These are phyloP conservation scores for Pipistrellus pygmaeus DNA, from an alignment of 2,797 vertebrate species.

Conservation along the genomic window DNA sequence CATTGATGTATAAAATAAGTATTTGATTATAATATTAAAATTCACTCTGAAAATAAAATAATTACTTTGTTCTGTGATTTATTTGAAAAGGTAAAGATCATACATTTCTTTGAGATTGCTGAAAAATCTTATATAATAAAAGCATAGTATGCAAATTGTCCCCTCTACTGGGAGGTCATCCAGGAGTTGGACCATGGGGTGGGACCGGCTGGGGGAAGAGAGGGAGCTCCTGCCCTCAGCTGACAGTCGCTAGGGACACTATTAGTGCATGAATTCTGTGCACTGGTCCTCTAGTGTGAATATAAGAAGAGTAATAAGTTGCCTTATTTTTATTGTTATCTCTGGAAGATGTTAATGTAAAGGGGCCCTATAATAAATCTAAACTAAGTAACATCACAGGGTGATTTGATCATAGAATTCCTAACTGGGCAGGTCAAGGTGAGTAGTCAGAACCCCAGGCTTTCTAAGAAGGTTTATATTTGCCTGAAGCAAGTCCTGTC, in stretches of 20 bases:
- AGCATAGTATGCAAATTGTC: no score
- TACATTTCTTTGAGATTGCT: not conserved
- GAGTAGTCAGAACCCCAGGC: not conserved
- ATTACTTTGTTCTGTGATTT: not conserved
- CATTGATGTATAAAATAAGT: not conserved
- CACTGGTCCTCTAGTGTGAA: not conserved
- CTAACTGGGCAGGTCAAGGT: not conserved
- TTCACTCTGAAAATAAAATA: conserved; percentile 17
- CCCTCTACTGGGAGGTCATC: no score
- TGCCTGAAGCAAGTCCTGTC: not conserved
- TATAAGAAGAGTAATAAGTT: not conserved
- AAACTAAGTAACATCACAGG: not conserved
- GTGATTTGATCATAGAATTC: not conserved
- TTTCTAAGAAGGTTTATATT: not conserved
- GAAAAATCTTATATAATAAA: not conserved
- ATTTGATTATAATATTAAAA: conserved; percentile 21
- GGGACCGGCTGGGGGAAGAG: fast-evolving
- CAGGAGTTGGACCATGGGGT: no score
- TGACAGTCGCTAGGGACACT: no score
- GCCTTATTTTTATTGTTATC: not conserved
- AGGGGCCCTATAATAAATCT: not conserved
- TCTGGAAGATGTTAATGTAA: not conserved
- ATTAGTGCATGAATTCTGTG: no score
- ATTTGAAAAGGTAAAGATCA: not conserved
- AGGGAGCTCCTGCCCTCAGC: no score